Evolutionary conservation across 1,140 invertebrate genomes (phyloP), one percentile per base, ranked within the genome.

Genomic region (Diorhabda carinulata): DNA sequence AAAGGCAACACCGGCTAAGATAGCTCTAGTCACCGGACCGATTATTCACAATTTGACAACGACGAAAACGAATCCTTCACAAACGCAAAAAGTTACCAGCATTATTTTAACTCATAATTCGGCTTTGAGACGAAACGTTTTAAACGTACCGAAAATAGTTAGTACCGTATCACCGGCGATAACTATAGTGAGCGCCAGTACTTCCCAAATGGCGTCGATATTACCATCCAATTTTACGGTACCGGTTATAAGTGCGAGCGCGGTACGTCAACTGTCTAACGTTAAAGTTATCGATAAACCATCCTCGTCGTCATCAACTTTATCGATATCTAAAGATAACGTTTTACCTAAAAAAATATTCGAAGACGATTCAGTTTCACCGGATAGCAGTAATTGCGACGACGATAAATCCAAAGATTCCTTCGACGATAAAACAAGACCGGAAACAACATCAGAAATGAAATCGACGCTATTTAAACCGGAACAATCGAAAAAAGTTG

Each of bases 261-360:
- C 78, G 6, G 76, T 81, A 9, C 72, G 78, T 52, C 79, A 81
- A 67, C 66, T 81, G n/a, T 77, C 77, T 2, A 81, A 81, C 57
- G 78, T 81, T 4, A 81, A 80, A 73, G 79, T 81, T 25, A 80
- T 81, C 44, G 79, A 81, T 73, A 86, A 86, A 74, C 83, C 86
- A 4, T 84, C 85, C 72, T 81, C 82, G 4, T 80, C 85, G 42
- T 81, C 82, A 4, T 80, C 85, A 43, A 81, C 86, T 10, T 85
- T 86, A 60, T 78, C 87, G 59, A 82, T 84, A 2, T 82, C 84
- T 3, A 85, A 86, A 70, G 85, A 87, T 67, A 83, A 78, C 7
- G 82, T 82, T 41, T 78, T 87, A 10, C 86, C 86, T 5, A 86
- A 86, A 6, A 86, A 87, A 76, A 87, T 87, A 73, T 87, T 87